Percentiles rank a stretch among this genome's conserved stretches.
These are phyloP conservation scores for Cheiracanthium punctorium DNA, from an alignment of 2,888 invertebrate genomes.

Conservation along the genomic window DNA sequence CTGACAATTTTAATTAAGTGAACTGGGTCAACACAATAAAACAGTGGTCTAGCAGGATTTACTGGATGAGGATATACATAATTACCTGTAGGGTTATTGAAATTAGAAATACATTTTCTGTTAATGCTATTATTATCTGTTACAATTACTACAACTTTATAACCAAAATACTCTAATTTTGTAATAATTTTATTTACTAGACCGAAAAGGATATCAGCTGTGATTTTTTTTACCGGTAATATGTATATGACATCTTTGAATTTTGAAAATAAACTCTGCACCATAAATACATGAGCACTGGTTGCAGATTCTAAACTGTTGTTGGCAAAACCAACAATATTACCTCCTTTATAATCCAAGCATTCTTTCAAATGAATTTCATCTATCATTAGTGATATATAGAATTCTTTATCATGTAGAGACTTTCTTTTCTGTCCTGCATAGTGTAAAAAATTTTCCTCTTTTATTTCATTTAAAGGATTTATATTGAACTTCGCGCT, in stretches of 20 bases:
- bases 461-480: background rate
- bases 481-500: background rate
- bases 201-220: too few relatives aligned
- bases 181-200: too few relatives aligned
- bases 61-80: conserved; percentile 11
- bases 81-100: background rate
- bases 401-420: background rate
- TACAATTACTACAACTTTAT: conserved; percentile 1
- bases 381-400: background rate
- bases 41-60: background rate
- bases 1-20: conserved; percentile 9
- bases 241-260: background rate
- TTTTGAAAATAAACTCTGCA: background rate
- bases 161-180: too few relatives aligned
- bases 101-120: conserved; percentile 12
- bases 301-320: background rate
- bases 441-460: background rate
- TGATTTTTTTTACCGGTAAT: too few relatives aligned
- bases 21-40: conserved; percentile 12
- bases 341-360: background rate
- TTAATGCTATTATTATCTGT: conserved; percentile 21
- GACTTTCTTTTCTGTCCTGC: background rate
- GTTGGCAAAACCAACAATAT: background rate
- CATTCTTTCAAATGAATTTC: background rate
- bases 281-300: background rate